Base-by-base conservation (phyloP, 92 coral and sea anemone genomes). In the Pocillopora grandis region DNA sequence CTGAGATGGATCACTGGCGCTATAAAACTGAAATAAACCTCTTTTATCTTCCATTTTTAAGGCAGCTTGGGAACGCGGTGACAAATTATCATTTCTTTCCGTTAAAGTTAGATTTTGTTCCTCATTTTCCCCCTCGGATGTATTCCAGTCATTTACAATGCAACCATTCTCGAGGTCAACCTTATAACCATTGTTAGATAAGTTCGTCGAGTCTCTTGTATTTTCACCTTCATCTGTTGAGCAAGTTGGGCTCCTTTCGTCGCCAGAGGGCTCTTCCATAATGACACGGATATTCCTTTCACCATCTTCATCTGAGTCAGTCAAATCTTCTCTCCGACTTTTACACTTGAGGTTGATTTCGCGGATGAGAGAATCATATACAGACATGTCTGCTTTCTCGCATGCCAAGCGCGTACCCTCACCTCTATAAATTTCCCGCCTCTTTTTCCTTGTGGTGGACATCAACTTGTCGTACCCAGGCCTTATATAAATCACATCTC, bases 381-480 rank as follows among this genome's bases (percentile, higher is more conserved):
- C 73, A 17, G 72, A 68, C 80, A 11, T 75, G 49, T 64, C 20
- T 35, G 63, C 58, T 23, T 59, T 66, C 49, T 69, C 79, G 19
- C 49, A 16, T 18, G 78, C 37, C 11, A 75, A 37, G 14, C 78
- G 86, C 13, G 61, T 48, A 31, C 10, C 72, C 7, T 10, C 48
- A 12, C 72, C 49, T 42, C 52, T 42, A 7, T 42, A 55, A n/a
- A 16, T 73, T 82, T 73, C 73, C 86, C 59, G 79, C 80, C 63
- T 52, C 74, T 82, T 63, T 33, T 63, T 23, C 20, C 73, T 82
- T 1, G 63, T 73, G 65, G 18, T 19, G 27, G 60, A 62, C 33
- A 16, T 42, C 62, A 64, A 72, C 86, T 82, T 82, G 42, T 82
- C 86, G 70, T 82, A 82, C 56, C 80, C 78, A 35, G 79, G 78